Evolutionary conservation across 2,888 invertebrate genomes (phyloP), one percentile per base, ranked within the genome.

Genomic region (Adineta ricciae): DNA sequence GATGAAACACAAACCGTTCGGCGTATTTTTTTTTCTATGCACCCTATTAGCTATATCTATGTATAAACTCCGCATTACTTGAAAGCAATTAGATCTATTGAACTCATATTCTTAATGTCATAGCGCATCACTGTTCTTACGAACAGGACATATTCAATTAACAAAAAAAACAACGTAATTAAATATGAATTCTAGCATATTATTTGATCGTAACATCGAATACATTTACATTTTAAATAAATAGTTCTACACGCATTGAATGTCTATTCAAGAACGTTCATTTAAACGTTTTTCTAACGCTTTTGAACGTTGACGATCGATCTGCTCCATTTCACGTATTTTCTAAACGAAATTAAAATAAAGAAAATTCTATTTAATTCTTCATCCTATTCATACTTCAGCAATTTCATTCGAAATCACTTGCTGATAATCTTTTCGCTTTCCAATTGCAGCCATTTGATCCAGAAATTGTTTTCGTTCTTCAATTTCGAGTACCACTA

Each of bases 351-450:
- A 73, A 27, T 38, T 64, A 21, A 24, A 21, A 56, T 5, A 4
- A 78, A 78, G 14, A 16, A 4, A 78, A n/a, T 21, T 50, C 19
- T 9, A 24, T 38, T 7, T 1, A 24, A 49, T 19, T 36, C 21
- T 38, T 1, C 9, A 24, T 46, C 2, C 24, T 27, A 8, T 24
- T 86, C 86, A n/a, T 86, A 90, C 90, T 88, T 90, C 89, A 85
- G 90, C 90, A 64, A 90, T 89, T 88, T 90, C 90, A 86, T 90
- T 90, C 83, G 89, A 88, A 84, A 90, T 90, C 27, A 90, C 88
- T 50, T 88, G 85, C 86, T 88, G 88, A 86, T 89, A 90, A 86
- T 90, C 88, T 16, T 88, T 88, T 56, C 89, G 90, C 86, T 89
- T 88, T 16, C 90, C 90, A 14, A 90, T 78, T 50, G 86, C 83